Evolutionary conservation across 64 coral and sea anemone genomes (phyloP).

Genomic region (Hydrozoanthus tunicans): DNA sequence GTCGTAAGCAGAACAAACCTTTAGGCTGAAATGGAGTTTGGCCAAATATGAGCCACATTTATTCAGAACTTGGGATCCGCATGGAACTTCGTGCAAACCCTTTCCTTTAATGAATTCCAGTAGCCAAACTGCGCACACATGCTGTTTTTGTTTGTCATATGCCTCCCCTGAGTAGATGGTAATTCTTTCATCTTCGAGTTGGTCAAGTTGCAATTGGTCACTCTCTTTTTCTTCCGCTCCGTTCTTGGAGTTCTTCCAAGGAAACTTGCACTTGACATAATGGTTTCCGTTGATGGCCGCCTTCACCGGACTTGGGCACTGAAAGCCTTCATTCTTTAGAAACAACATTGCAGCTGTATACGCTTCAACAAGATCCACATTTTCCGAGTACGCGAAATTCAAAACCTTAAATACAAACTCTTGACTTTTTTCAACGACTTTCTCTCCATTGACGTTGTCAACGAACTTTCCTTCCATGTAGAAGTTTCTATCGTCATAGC

Average conservation of each 20-base stretch:
- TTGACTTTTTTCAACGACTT: not conserved
- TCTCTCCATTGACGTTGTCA: not conserved
- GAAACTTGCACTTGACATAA: slow-evolving; percentile 34
- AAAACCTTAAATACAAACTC: slow-evolving; percentile 70
- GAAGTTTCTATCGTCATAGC: slow-evolving; percentile 69
- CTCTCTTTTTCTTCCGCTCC: not conserved
- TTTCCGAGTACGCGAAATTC: slow-evolving; percentile 51
- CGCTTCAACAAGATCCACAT: slow-evolving; percentile 38
- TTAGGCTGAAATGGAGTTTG: slow-evolving; percentile 25
- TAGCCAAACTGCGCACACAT: slow-evolving; percentile 23
- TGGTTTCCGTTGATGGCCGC: not conserved
- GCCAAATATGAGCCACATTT: slow-evolving; percentile 23
- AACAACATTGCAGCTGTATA: slow-evolving; percentile 66
- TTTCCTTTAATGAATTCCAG: slow-evolving; percentile 21
- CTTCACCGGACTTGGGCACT: slow-evolving; percentile 21
- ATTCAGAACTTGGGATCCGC: not conserved
- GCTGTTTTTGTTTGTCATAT: slow-evolving; percentile 14
- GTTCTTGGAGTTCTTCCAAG: not conserved
- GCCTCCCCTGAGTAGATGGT: slow-evolving; percentile 21
- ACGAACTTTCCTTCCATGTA: slow-evolving; percentile 41
- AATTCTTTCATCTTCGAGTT: not conserved
- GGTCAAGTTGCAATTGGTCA: not conserved
- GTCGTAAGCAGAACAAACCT: not conserved
- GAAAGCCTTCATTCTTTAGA: slow-evolving; percentile 42
- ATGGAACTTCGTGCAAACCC: slow-evolving; percentile 21